These are phyloP conservation scores for Bergia puertoricense DNA, from an alignment of 92 coral and sea anemone genomes.

Conservation along the genomic window DNA sequence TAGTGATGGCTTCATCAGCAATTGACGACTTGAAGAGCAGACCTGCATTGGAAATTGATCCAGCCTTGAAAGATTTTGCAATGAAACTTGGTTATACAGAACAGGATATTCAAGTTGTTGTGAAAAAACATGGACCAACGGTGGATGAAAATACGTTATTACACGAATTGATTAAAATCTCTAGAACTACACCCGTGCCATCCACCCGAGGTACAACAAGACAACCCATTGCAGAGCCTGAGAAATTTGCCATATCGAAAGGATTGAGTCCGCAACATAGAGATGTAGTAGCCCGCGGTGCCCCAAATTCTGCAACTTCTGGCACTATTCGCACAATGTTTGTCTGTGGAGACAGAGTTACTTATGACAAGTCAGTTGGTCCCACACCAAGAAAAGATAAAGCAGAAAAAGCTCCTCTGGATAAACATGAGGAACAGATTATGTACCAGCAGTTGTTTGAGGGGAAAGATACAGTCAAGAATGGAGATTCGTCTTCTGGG, in stretches of 20 bases:
- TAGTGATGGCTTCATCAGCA: constrained; percentile 36
- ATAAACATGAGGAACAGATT: constrained; percentile 65
- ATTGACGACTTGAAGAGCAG: constrained; percentile 39
- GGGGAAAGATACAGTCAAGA: constrained; percentile 48
- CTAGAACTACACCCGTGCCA: constrained; percentile 12
- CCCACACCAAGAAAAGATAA: constrained; percentile 19
- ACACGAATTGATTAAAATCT: constrained; percentile 74
- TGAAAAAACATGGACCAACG: constrained; percentile 79
- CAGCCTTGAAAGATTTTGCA: constrained; percentile 78
- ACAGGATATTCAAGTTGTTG: constrained; percentile 71
- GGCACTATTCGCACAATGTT: background rate
- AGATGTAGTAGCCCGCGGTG: constrained; percentile 61
- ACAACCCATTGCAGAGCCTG: constrained; percentile 16
- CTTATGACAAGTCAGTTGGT: constrained; percentile 1
- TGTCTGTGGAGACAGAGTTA: background rate
- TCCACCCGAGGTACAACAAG: background rate
- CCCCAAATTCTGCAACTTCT: background rate
- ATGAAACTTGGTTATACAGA: constrained; percentile 82
- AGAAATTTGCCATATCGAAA: background rate
- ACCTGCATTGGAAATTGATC: constrained; percentile 31
- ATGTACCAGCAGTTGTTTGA: constrained; percentile 73
- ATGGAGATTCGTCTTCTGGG: constrained; percentile 61
- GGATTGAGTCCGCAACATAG: constrained; percentile 5
- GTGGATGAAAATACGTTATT: constrained; percentile 78
- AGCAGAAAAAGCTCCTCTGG: constrained; percentile 35